Conservation (phyloP, 2,797 vertebrate species). For the Ctenopoma kingsleyae region DNA sequence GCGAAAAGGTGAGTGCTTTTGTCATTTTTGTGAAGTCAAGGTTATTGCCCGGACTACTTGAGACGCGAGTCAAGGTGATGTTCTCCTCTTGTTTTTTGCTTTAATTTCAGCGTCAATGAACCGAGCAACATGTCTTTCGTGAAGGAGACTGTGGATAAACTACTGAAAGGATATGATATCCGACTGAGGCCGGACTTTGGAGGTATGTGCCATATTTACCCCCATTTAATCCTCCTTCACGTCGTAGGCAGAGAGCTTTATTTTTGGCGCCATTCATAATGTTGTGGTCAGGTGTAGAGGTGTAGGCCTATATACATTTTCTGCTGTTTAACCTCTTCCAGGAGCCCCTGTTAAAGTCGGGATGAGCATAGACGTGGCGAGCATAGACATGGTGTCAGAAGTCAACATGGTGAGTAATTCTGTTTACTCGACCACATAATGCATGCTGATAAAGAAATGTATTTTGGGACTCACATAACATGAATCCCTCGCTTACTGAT, state of each 20-base stretch:
- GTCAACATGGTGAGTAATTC: conserved; percentile 94
- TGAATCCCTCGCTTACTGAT: conserved; percentile 1
- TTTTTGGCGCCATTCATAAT: conserved; percentile 63
- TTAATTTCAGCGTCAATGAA: conserved; percentile 89
- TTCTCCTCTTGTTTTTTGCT: conserved; percentile 10
- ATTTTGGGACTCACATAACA: conserved; percentile 6
- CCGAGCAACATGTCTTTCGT: conserved; percentile 96
- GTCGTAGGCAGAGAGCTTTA: conserved; percentile 18
- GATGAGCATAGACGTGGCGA: conserved; percentile 96
- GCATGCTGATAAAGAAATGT: conserved; percentile 1
- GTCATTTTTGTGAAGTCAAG: conserved; percentile 57
- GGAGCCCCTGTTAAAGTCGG: conserved; percentile 94
- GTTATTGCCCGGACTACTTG: conserved; percentile 56
- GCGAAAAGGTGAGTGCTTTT: conserved; percentile 88
- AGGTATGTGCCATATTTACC: conserved; percentile 80
- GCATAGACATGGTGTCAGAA: conserved; percentile 97
- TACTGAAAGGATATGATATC: conserved; percentile 94
- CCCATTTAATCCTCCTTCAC: neutral
- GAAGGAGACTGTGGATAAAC: conserved; percentile 96
- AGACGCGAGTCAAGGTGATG: conserved; percentile 39
- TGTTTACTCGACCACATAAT: conserved; percentile 9
- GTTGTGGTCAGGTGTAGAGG: conserved; percentile 60
- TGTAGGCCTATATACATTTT: conserved; percentile 26
- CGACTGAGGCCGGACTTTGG: conserved; percentile 95
- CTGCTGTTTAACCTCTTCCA: conserved; percentile 70